phyloP scores from a whole-genome alignment of 2,888 invertebrate species.

The Priapulus caudatus region DNA sequence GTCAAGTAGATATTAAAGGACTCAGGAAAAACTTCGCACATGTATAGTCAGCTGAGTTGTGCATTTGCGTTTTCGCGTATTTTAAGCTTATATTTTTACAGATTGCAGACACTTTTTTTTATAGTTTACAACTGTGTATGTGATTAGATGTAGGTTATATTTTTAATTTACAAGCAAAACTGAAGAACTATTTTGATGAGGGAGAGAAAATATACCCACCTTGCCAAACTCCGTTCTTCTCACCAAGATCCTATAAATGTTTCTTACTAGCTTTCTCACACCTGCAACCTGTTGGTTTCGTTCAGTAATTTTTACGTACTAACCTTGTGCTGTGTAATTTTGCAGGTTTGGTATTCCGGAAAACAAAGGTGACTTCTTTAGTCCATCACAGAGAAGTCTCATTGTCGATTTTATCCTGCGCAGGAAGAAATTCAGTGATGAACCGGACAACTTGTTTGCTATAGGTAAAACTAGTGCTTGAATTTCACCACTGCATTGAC shows the following conservation, averaged over 20 bases:
- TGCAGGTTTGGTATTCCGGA: conserved; percentile 60
- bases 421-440: conserved; percentile 60
- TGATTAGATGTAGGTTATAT: too few species aligned
- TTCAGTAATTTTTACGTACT: too few species aligned
- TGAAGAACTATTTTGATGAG: too few species aligned
- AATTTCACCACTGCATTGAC: too few species aligned
- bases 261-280: too few species aligned
- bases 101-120: conserved; percentile 18
- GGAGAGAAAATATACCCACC: too few species aligned
- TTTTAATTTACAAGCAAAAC: too few species aligned
- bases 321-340: too few species aligned
- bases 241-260: too few species aligned
- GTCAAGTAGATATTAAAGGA: conserved; percentile 41
- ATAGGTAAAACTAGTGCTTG: conserved; percentile 20
- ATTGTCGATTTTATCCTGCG: conserved; percentile 86
- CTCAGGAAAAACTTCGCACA: not conserved
- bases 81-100: conserved; percentile 12
- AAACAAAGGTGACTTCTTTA: conserved; percentile 67
- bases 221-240: too few species aligned
- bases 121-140: conserved; percentile 7
- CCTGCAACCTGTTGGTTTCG: too few species aligned
- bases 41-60: not conserved
- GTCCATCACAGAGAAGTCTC: conserved; percentile 66
- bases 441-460: conserved; percentile 19
- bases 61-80: conserved; percentile 9